Evolutionary conservation across 2,888 invertebrate species (phyloP), one percentile per base, ranked within the genome.

Genomic region (Hoplodrina ambigua): DNA sequence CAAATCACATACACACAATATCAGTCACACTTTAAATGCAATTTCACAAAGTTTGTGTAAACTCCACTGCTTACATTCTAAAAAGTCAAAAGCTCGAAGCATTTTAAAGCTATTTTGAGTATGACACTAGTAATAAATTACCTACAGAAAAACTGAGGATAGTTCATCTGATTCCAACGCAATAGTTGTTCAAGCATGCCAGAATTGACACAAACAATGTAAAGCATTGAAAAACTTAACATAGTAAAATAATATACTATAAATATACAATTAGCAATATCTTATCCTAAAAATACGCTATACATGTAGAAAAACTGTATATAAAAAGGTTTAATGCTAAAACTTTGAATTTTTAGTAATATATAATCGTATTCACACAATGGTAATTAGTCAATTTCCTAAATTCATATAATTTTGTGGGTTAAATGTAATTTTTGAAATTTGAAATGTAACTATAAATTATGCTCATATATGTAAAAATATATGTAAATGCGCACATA

Each of bases 271-370:
- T 85, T 91, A 92, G 84, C 86, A 90, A 87, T 88, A 91, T 75
- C 91, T 92, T 91, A 92, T 30, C 83, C 89, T 92, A 91, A 80
- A 87, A 89, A 89, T 91, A 91, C 85, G 85, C 87, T 92, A 89
- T 91, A 90, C 89, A 91, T 82, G 88, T 89, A 92, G 91, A 89
- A 93, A 93, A 92, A 88, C 85, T 90, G 86, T 88, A 87, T 93
- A 91, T 89, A 92, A 92, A 92, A 89, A 80, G 81, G 81, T 84
- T 87, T 85, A 82, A 84, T 80, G 78, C 87, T 86, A 87, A 81
- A 89, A 86, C 86, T 87, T 88, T 74, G 56, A 85, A 80, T 73
- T 80, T 83, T 78, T 85, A 52, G 74, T 80, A 75, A 71, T 82
- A 78, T 76, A 84, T 88, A 82, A 85, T 85, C 79, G 84, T 86